Evolutionary conservation across 2,113 vertebrate genomes (phyloP).

Genomic region (Miniopterus natalensis): DNA sequence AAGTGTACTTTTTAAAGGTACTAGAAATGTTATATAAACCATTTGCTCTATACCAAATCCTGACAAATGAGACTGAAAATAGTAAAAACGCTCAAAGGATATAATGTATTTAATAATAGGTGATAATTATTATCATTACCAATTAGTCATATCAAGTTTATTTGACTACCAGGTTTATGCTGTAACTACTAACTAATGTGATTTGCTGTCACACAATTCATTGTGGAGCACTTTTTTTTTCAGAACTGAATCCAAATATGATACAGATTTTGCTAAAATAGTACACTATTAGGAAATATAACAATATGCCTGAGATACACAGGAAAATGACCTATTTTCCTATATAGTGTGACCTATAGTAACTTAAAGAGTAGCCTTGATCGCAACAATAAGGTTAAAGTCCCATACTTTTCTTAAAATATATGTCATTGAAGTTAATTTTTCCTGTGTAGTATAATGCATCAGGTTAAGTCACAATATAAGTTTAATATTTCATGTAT

Average conservation of each 20-base stretch:
- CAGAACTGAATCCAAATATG: background rate
- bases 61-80: slow-evolving; percentile 15
- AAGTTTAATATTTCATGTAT: background rate
- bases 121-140: background rate
- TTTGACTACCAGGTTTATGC: background rate
- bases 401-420: background rate
- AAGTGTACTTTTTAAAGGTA: slow-evolving; percentile 4
- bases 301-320: background rate
- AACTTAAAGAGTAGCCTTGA: background rate
- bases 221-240: background rate
- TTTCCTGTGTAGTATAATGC: background rate
- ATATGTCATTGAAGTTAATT: background rate
- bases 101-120: background rate
- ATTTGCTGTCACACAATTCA: background rate
- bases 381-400: background rate
- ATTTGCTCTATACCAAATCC: background rate
- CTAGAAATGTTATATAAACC: background rate
- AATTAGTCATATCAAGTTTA: background rate
- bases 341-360: background rate
- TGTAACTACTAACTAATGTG: background rate
- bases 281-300: background rate
- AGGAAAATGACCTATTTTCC: background rate
- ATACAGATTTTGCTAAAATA: background rate
- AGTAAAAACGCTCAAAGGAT: background rate
- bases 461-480: background rate